Base-by-base conservation (phyloP, 1,140 invertebrate species). In the Trichonephila clavipes region DNA sequence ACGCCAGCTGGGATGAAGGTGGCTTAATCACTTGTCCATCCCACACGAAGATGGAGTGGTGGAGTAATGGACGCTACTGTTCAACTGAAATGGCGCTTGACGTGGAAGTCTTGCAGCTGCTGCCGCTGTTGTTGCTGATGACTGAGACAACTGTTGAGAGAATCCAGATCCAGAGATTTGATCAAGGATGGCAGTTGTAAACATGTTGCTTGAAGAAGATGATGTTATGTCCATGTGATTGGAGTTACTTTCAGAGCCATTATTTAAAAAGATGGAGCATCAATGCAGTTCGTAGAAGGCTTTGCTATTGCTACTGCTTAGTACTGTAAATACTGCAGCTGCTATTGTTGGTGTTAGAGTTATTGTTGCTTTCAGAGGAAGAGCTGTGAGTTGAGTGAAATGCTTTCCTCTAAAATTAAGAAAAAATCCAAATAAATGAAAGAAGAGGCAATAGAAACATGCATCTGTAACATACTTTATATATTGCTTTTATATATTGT, bases 61-160 rank as follows among this genome's bases (percentile, higher is more conserved):
- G 40, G 93, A 83, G 28, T 89, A 89, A 90, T 89, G 88, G 81
- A 89, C 87, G 93, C 87, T 94, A 85, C 62, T 90, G 95, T 95
- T 96, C 95, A 95, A 95, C 24, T n/a, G 95, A 95, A 51, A 94
- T 88, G 66, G 81, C 81, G 66, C 87, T 94, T 62, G 85, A 83
- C 21, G 87, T 88, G 88, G n/a, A 83, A 94, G 28, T 90, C 90
- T 24, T 91, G 94, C 34, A 93, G 90, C 61, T 94, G 87, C 58
- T 94, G 94, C n/a, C n/a, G n/a, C 24, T 94, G 94, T 51, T 87
- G 88, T 44, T 94, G 93, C 61, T 92, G 86, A n/a, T n/a, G 94
- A 85, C 28, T 93, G 91, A 7, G 82, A 69, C 24, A 94, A 92
- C 24, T 93, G 94, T 77, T 94, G 92, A 34, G 89, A 58, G 62